Evolutionary conservation across 2,113 vertebrate species (phyloP), one percentile per base, ranked within the genome.

Genomic region (Cololabis saira): DNA sequence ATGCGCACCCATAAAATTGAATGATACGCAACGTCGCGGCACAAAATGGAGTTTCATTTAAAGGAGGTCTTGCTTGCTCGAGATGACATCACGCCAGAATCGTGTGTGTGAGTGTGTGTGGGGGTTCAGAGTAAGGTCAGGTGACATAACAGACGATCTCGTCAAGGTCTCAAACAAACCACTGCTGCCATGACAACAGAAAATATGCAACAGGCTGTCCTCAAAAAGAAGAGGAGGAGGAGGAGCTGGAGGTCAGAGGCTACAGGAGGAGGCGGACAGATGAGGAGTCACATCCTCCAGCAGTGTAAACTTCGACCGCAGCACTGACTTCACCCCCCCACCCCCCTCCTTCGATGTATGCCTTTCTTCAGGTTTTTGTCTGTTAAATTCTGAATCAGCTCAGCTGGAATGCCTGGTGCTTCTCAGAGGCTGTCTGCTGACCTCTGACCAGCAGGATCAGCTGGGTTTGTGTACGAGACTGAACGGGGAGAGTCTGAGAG

Each of bases 121-220:
- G 13, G 52, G 73, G 88, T 88, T 91, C 85, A 90, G 76, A 24
- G 33, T 6, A 3, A 82, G 89, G 87, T 90, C 85, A 77, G 84
- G 81, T 91, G 90, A 89, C 82, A 87, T 81, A 90, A 87, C 74
- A 58, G 73, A 88, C 75, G 83, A 90, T 81, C 74, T 68, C 41
- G 37, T 82, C 75, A 81, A 21, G 55, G 49, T 79, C 52, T 85
- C 65, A 84, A 89, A 81, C 74, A 83, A 83, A 68, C 76, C 71
- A 54, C 66, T 1, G 75, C 63, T 82, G 62, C 79, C 89, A 88
- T 83, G 85, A 61, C 85, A 67, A 87, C 78, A 45, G 21, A 27
- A 84, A 82, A 85, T 82, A 86, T 79, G 74, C 83, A 85, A 81
- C 72, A 67, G 64, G 61, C 68, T 2, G 0, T 56, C 52, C 30